A percentile compares a stretch with the other conserved stretches of the same genome.
phyloP scores from a whole-genome alignment of 2,797 vertebrate genomes.

The Hozukius guyotensis region DNA sequence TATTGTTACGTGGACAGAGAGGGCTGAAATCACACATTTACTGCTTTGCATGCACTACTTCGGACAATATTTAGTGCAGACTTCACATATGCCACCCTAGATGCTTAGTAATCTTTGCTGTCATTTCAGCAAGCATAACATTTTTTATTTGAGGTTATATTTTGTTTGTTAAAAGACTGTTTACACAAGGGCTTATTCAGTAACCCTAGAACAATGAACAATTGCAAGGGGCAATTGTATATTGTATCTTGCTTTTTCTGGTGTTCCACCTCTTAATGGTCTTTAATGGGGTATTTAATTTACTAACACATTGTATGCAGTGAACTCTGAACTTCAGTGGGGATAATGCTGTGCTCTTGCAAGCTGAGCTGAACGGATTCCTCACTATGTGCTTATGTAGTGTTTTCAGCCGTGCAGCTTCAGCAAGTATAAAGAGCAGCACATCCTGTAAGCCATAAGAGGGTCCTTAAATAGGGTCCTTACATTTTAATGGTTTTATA shows the following conservation, averaged over 20 bases:
- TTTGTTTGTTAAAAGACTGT: slow-evolving; percentile 9
- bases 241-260: slow-evolving; percentile 9
- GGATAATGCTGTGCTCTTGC: slow-evolving; percentile 35
- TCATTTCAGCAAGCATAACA: not conserved
- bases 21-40: not conserved
- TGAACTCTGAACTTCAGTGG: slow-evolving; percentile 65
- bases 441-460: slow-evolving; percentile 1
- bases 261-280: slow-evolving; percentile 37
- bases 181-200: not conserved
- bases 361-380: slow-evolving; percentile 39
- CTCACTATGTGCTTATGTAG: slow-evolving; percentile 45
- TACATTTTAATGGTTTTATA: slow-evolving; percentile 12
- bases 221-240: not conserved
- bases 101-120: not conserved
- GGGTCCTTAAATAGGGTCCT: slow-evolving; percentile 20
- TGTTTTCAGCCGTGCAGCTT: slow-evolving; percentile 50
- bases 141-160: not conserved
- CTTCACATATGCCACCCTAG: not conserved
- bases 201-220: slow-evolving; percentile 24
- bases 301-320: slow-evolving; percentile 33
- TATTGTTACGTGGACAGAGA: not conserved
- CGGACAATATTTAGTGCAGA: not conserved
- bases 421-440: slow-evolving; percentile 44
- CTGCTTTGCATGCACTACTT: not conserved
- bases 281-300: slow-evolving; percentile 62